Evolutionary conservation across 2,797 vertebrate genomes (phyloP).

Genomic region (Darevskia mixta): DNA sequence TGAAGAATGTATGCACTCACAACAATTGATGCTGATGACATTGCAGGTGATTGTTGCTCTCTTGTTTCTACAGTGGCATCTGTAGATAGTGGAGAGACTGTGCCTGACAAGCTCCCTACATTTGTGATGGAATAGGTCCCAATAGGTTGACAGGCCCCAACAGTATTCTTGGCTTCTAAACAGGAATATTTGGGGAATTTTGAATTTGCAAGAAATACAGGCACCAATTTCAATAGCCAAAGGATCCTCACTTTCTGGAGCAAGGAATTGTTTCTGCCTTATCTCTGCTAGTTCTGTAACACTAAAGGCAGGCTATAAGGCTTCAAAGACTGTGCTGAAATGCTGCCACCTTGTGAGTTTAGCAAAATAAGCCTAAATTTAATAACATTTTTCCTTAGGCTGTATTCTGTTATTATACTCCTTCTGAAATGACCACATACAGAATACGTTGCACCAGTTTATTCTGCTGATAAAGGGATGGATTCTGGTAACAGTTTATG

Average conservation of each 20-base stretch:
- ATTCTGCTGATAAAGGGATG: not conserved
- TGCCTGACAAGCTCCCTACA: not conserved
- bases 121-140: not conserved
- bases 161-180: not conserved
- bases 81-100: not conserved
- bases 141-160: not conserved
- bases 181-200: not conserved
- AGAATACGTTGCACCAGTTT: not conserved
- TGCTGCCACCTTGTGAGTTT: constrained; percentile 73
- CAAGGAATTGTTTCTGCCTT: accelerated
- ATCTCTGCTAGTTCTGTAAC: not conserved
- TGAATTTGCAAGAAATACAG: not conserved
- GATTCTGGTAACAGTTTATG: not conserved
- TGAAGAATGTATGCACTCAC: not conserved
- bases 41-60: too few relatives aligned
- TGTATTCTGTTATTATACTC: accelerated
- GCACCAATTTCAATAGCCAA: not conserved
- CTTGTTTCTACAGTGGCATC: not conserved
- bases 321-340: constrained; percentile 45
- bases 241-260: not conserved
- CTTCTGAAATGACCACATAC: not conserved
- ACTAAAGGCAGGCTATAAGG: not conserved
- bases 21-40: not conserved
- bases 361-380: not conserved
- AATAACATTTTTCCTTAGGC: accelerated